These are phyloP conservation scores for Abscondita cerata DNA, from an alignment of 2,888 invertebrate genomes.

Conservation along the genomic window DNA sequence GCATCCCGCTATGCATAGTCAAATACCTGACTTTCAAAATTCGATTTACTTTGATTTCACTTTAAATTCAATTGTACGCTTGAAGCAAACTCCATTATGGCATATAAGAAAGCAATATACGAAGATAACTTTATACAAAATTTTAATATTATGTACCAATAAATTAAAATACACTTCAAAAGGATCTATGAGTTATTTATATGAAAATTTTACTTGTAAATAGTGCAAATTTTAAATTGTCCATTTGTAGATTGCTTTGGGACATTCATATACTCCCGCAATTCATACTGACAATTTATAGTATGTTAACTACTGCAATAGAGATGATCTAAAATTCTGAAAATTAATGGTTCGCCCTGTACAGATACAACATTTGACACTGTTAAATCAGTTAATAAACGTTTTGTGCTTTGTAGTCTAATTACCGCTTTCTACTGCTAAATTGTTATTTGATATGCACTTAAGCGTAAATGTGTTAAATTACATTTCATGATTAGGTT, in stretches of 20 bases:
- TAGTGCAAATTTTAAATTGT: background rate
- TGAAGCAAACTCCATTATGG: constrained; percentile 14
- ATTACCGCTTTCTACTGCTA: constrained; percentile 24
- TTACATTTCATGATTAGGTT: constrained; percentile 8
- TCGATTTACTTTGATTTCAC: constrained; percentile 46
- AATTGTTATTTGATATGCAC: constrained; percentile 29
- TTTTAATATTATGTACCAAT: too few relatives aligned
- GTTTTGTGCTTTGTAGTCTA: constrained; percentile 27
- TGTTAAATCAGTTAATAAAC: constrained; percentile 27
- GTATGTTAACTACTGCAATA: constrained; percentile 19
- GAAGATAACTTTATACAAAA: too few relatives aligned
- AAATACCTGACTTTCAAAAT: constrained; percentile 46
- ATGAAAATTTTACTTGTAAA: background rate
- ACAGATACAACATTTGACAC: constrained; percentile 18
- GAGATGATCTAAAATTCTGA: constrained; percentile 16
- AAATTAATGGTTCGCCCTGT: constrained; percentile 21
- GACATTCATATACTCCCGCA: constrained; percentile 11
- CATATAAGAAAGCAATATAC: too few relatives aligned
- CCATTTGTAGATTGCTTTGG: constrained; percentile 19
- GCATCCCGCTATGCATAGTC: constrained; percentile 48
- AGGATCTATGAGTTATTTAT: background rate
- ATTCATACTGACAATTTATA: constrained; percentile 22
- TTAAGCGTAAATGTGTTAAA: constrained; percentile 22
- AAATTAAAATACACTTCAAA: background rate
- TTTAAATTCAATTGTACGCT: constrained; percentile 42